Conservation (phyloP, 2,113 vertebrate species). For the Rhadina sibilatrix region DNA sequence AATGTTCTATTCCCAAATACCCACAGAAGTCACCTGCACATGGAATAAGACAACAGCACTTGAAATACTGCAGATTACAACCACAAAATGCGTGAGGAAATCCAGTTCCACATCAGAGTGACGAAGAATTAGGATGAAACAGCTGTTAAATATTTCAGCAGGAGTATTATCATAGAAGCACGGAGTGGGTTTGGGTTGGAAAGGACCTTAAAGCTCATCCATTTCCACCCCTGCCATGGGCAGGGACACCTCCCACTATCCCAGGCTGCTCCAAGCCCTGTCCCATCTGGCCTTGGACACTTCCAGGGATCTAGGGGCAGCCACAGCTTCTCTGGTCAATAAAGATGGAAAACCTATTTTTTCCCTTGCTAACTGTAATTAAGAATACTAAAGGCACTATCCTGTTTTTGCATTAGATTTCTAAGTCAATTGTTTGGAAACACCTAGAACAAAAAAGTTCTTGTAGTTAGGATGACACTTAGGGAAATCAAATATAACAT, state of each 20-base stretch:
- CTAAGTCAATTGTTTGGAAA: background rate
- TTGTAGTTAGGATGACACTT: background rate
- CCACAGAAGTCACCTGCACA: background rate
- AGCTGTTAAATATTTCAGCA: background rate
- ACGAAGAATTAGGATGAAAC: background rate
- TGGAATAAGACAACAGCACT: background rate
- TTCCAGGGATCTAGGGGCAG: background rate
- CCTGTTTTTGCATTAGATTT: background rate
- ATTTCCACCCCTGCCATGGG: no score
- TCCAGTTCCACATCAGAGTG: background rate
- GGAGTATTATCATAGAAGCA: background rate
- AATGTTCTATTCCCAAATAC: background rate
- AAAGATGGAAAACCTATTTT: background rate
- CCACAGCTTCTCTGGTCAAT: background rate
- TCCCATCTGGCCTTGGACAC: background rate
- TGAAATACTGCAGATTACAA: background rate
- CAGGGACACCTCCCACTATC: background rate
- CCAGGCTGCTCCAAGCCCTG: accelerated
- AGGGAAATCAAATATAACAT: background rate
- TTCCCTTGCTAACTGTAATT: background rate
- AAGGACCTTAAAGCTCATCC: background rate
- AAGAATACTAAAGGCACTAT: background rate
- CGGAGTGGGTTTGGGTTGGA: background rate
- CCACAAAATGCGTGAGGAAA: background rate
- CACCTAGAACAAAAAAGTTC: background rate